Base-by-base conservation (phyloP, 2,888 invertebrate genomes). In the Phengaris arion region DNA sequence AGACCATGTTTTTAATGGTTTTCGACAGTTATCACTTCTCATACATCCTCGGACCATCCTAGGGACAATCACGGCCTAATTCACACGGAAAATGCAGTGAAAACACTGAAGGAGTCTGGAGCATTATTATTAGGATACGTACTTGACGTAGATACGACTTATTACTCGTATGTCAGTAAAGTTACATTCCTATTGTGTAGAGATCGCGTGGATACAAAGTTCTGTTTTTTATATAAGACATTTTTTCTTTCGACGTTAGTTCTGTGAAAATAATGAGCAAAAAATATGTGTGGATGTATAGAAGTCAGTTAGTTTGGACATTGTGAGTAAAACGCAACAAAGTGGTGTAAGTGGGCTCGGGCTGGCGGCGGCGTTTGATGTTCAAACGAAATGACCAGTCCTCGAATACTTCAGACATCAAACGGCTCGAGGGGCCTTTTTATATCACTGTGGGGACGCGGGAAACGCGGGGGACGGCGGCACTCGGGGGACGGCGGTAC, bases 391-490 rank as follows among this genome's bases (percentile, higher is more conserved):
- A 64, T 64, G 64, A 64, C 35, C 35, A 64, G 64, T 64, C 64
- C 35, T 35, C 35, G 64, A 64, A 64, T 54, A 45, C 55, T 75
- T 68, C 48, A 68, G 54, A 69, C 54, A 69, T 75, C 75, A 75
- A 69, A 64, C 64, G 64, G 35, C 64, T 45, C 35, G 35, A 13
- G 64, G 64, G 64, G 35, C 64, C 35, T 64, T 64, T 59, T 45
- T 69, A 55, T 54, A 55, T 52, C 15, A 54, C 13, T 4, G 75
- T 13, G 75, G 46, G 52, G 69, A 12, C 52, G 55, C 15, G 55
- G 22, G 74, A 35, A 35, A 35, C 12, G 64, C 12, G 64, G 22
- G 22, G 59, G 10, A 59, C 10, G 35, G 35, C 15, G 57, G 59
- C 4, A 70, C 74, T 74, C 2, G 57, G 57, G n/a, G 57, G 15